Base-by-base conservation (phyloP, 2,113 vertebrate species). In the Polypterus bichir region DNA sequence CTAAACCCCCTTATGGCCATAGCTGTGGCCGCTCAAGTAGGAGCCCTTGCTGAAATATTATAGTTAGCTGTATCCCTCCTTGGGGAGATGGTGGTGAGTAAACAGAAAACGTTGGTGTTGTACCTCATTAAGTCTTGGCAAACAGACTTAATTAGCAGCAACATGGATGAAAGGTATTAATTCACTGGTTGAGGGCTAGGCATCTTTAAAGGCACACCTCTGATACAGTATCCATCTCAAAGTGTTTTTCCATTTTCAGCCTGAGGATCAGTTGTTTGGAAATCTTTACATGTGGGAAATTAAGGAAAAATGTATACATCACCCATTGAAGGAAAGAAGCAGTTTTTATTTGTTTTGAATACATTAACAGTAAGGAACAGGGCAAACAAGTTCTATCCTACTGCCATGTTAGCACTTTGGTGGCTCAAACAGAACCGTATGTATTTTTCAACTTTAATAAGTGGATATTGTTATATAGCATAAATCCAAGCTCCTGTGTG, bases 141-240 rank as follows among this genome's bases (percentile, higher is more conserved):
- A 58, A 58, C 56, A 44, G 56, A 58, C 56, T 44, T 58, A 58
- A 58, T 58, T 46, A 58, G 56, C 56, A 58, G 44, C 46, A 27
- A 6, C 54, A 2, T 58, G 44, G 56, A 8, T 58, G 56, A 44
- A 44, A 58, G 46, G 4, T 45, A 58, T 58, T 5, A 45, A 58
- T 58, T 45, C 46, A 45, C 6, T 45, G 4, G 11, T 56, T 56
- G 10, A 56, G 44, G 54, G 54, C 3, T 27, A 27, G 44, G 44
- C 56, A 45, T 58, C 56, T 44, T 44, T 27, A 58, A 45, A 45
- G 56, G 7, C 51, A 8, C 4, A 58, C 56, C 56, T 44, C 7
- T 5, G n/a, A 27, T 45, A 45, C 5, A 7, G 44, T 45, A 4
- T 58, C 27, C 27, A 27, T 27, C 27, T 27, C 27, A 27, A 27